Conservation (phyloP, 53 echinoderm and acorn worm species). For the Actinopyga echinites region DNA sequence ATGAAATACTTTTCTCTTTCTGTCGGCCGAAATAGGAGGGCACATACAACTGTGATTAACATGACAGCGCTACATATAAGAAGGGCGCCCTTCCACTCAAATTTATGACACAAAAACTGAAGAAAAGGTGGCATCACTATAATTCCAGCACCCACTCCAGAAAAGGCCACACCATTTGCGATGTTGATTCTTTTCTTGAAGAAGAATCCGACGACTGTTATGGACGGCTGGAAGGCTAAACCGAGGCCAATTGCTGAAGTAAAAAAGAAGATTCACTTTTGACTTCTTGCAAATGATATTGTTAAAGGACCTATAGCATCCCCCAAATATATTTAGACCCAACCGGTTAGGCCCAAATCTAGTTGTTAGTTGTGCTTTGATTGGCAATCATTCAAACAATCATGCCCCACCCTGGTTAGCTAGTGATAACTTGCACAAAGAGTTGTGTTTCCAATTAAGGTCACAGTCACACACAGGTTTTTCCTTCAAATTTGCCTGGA, state of each 20-base stretch:
- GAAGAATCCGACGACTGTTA: constrained; percentile 44
- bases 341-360: too few relatives aligned
- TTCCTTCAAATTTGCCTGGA: too few relatives aligned
- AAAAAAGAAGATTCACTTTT: constrained; percentile 3
- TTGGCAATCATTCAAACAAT: too few relatives aligned
- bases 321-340: too few relatives aligned
- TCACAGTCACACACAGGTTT: too few relatives aligned
- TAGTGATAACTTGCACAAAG: too few relatives aligned
- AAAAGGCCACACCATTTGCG: constrained; percentile 57
- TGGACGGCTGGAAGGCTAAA: constrained; percentile 38
- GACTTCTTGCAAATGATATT: too few relatives aligned
- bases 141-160: constrained; percentile 63
- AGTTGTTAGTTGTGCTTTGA: too few relatives aligned
- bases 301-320: too few relatives aligned
- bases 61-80: constrained; percentile 47
- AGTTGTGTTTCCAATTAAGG: too few relatives aligned
- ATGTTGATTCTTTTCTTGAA: constrained; percentile 53
- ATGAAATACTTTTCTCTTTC: constrained; percentile 29
- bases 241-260: constrained; percentile 54
- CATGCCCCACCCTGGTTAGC: too few relatives aligned
- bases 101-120: constrained; percentile 32
- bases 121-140: constrained; percentile 50
- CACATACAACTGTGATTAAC: background rate
- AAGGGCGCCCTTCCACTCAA: constrained; percentile 53
- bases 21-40: constrained; percentile 8